These are phyloP conservation scores for Salarias fasciatus DNA, from an alignment of 2,797 vertebrate genomes.

Conservation along the genomic window DNA sequence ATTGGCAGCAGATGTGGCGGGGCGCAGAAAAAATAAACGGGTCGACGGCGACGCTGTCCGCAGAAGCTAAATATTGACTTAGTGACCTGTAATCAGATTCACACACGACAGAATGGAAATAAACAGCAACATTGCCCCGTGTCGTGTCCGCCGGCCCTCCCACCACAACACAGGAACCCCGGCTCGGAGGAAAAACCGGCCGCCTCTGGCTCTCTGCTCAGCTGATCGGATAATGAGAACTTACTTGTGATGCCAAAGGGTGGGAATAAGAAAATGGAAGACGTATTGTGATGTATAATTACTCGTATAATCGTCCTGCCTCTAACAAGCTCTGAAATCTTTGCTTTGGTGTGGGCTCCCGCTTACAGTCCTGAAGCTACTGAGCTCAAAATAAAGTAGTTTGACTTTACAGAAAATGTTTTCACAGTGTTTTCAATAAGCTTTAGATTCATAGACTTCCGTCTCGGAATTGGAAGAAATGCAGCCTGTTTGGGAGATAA, in stretches of 20 bases:
- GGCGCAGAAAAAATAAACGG: slow-evolving; percentile 82
- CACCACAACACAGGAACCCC: slow-evolving; percentile 77
- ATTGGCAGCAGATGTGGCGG: slow-evolving; percentile 80
- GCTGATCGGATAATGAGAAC: slow-evolving; percentile 74
- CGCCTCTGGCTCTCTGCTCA: slow-evolving; percentile 62
- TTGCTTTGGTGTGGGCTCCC: too few relatives aligned
- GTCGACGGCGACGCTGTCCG: slow-evolving; percentile 75
- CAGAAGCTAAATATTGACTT: slow-evolving; percentile 88
- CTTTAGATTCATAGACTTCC: slow-evolving; percentile 12
- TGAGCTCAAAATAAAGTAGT: too few relatives aligned
- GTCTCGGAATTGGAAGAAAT: slow-evolving; percentile 16
- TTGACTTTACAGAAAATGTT: neutral
- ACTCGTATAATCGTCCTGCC: slow-evolving; percentile 51
- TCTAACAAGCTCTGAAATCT: slow-evolving; percentile 40
- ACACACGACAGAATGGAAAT: slow-evolving; percentile 85
- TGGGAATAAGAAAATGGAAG: slow-evolving; percentile 68
- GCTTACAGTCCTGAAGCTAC: neutral
- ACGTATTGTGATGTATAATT: slow-evolving; percentile 69
- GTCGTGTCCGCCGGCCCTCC: slow-evolving; percentile 69
- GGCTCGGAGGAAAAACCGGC: slow-evolving; percentile 55
- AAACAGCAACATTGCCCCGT: slow-evolving; percentile 80
- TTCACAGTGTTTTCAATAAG: slow-evolving; percentile 7
- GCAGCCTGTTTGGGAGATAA: slow-evolving; percentile 52
- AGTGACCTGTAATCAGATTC: slow-evolving; percentile 88
- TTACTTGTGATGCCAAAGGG: slow-evolving; percentile 63